phyloP scores from a whole-genome alignment of 1,140 invertebrate species.

The Colletes gigas region DNA sequence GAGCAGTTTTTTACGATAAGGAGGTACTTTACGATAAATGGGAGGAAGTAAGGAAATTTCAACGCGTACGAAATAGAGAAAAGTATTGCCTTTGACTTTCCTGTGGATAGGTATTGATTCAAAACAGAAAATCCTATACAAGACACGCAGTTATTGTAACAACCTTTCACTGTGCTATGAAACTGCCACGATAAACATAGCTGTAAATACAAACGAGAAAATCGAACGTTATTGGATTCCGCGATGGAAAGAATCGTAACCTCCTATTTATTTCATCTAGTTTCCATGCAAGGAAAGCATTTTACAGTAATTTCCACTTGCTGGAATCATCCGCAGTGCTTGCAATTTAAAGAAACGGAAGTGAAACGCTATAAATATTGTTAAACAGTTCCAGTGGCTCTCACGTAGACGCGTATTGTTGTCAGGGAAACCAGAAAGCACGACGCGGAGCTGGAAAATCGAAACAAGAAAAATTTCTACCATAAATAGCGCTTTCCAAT shows the following conservation, averaged over 20 bases:
- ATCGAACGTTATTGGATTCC: not conserved
- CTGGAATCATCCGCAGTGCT: no score
- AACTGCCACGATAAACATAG: not conserved
- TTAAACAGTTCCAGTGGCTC: not conserved
- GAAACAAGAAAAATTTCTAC: not conserved
- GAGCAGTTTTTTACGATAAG: not conserved
- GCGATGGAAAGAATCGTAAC: not conserved
- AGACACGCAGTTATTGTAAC: constrained; percentile 10
- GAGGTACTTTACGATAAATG: not conserved
- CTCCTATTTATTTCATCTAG: not conserved
- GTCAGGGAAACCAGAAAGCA: not conserved
- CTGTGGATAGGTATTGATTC: no score
- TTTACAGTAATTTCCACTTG: no score
- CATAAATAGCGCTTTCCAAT: no score
- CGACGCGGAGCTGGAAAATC: not conserved
- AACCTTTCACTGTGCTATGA: constrained; percentile 10
- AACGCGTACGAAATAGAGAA: not conserved
- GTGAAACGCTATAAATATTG: no score
- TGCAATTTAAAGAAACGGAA: no score
- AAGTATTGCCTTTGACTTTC: constrained; percentile 11
- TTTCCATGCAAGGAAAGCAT: no score
- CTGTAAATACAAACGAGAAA: not conserved
- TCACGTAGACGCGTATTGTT: not conserved
- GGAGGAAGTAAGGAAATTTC: not conserved
- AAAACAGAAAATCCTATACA: no score